Base-by-base conservation (phyloP, 2,113 vertebrate genomes). In the Semicossyphus pulcher region DNA sequence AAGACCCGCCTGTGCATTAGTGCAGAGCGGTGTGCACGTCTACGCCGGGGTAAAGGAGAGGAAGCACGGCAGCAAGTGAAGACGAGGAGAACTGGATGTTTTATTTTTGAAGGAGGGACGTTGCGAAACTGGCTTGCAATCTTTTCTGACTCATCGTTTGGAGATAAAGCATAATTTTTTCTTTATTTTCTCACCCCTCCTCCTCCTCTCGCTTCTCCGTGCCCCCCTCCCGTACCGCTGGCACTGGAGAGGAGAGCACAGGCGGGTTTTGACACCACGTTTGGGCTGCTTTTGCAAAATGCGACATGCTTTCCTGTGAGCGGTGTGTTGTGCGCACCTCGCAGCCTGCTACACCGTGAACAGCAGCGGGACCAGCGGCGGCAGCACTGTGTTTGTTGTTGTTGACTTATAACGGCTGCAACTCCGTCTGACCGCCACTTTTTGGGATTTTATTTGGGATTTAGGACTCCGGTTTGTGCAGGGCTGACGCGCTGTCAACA, bases 71-170 rank as follows among this genome's bases (percentile, higher is more conserved):
- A 42, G 77, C 62, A 76, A 90, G 84, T 85, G 89, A 70, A 81
- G 86, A 70, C 80, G 39, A 78, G 63, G 79, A 83, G 86, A 67
- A 64, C 81, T 23, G 21, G 34, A 42, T 70, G 84, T 86, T 89
- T 94, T 72, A 81, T 89, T 89, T 90, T 82, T 71, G 93, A 79
- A 87, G 87, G 92, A 92, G 84, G 91, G 91, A 93, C 93, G 91
- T 91, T 90, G 88, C 87, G 87, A 91, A 93, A 93, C 88, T 77
- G 76, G 86, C 81, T 81, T 26, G 84, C 67, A 71, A 75, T 89
- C 77, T 89, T 87, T 85, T 77, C 74, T 85, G 88, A 92, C 85
- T 93, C 88, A 87, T 86, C 88, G 71, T 65, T 76, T 83, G 87
- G 80, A 87, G 88, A 81, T 88, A 78, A 80, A 85, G 48, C 74